A percentile compares a stretch with the other conserved stretches of the same genome.
Evolutionary conservation across 2,797 vertebrate genomes (phyloP).

Genomic region (Spizella passerina): DNA sequence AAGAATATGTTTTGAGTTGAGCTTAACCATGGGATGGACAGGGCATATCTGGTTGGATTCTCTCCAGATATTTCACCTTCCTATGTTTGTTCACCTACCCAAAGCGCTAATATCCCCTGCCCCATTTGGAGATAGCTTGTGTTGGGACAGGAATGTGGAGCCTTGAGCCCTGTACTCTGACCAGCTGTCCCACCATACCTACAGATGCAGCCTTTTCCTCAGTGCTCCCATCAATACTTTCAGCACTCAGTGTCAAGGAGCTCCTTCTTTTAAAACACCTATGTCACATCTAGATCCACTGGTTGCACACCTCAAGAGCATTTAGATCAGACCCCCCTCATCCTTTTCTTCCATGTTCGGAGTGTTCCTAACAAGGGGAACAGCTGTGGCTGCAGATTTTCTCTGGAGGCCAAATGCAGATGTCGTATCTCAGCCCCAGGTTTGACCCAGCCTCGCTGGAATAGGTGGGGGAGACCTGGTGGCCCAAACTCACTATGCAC

Average conservation of each 20-base stretch:
- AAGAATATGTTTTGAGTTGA: background rate
- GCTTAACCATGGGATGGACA: background rate
- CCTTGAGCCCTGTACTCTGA: background rate
- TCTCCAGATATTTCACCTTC: background rate
- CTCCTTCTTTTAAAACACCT: background rate
- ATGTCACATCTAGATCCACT: background rate
- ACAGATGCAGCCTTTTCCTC: background rate
- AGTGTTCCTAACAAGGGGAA: background rate
- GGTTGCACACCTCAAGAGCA: background rate
- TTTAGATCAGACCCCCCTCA: background rate
- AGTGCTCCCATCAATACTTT: background rate
- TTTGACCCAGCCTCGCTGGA: background rate
- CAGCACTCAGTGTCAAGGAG: background rate
- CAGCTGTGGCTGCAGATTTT: background rate
- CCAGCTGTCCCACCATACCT: accelerated
- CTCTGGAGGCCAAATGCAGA: background rate
- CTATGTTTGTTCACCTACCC: background rate
- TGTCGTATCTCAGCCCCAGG: background rate
- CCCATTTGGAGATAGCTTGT: background rate
- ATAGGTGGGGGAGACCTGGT: background rate
- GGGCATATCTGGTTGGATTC: background rate
- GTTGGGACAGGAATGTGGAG: background rate
- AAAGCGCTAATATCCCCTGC: background rate
- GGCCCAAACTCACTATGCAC: background rate
- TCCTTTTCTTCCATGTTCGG: background rate